Percentiles rank a stretch among this genome's conserved stretches.
Evolutionary conservation across 2,797 vertebrate species (phyloP).

Genomic region (Ibycter americanus): DNA sequence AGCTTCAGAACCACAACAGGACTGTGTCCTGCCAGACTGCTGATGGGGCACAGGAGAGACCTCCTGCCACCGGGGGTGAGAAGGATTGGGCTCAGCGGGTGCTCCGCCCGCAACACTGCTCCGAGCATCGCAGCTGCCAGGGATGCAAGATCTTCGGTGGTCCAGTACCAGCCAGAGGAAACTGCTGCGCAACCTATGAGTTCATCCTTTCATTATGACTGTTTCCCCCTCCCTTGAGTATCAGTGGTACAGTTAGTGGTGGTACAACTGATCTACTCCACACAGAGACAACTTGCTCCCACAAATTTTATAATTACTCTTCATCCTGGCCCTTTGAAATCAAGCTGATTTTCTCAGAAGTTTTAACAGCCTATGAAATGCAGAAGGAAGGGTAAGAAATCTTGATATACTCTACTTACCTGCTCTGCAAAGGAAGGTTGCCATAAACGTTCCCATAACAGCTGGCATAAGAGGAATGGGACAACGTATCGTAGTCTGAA

Average conservation of each 20-base stretch:
- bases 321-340: background rate
- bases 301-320: background rate
- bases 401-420: conserved; percentile 76
- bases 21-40: background rate
- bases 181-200: accelerated
- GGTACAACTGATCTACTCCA: background rate
- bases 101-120: background rate
- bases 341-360: background rate
- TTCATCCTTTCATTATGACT: background rate
- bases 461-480: conserved; percentile 81
- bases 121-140: background rate
- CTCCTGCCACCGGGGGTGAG: background rate
- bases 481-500: conserved; percentile 81
- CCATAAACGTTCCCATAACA: conserved; percentile 82
- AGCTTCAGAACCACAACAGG: background rate
- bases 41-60: background rate
- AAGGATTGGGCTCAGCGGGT: background rate
- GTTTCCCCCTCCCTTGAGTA: background rate
- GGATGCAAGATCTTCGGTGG: accelerated
- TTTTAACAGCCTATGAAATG: background rate
- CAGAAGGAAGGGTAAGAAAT: background rate
- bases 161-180: background rate
- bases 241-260: accelerated
- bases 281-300: background rate
- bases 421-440: conserved; percentile 85